phyloP scores from a whole-genome alignment of 2,797 vertebrate genomes.

The Zenarchopterus dispar region DNA sequence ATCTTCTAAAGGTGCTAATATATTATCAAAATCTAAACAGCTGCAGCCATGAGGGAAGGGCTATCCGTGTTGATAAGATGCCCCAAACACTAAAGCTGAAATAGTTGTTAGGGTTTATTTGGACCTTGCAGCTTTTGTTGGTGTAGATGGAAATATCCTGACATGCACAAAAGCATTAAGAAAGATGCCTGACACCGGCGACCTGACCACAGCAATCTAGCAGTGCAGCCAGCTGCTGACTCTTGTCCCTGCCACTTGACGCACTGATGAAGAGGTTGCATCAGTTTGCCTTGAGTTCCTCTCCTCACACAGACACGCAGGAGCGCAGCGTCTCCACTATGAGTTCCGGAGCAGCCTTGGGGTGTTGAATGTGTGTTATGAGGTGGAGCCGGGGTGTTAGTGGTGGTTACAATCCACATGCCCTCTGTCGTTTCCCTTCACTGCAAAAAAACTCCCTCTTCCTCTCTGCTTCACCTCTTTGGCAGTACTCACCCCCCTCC shows the following conservation, averaged over 20 bases:
- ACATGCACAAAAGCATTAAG: conserved; percentile 45
- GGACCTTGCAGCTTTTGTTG: conserved; percentile 22
- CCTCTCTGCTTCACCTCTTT: no score
- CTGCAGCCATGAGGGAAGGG: conserved; percentile 16
- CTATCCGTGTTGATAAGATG: conserved; percentile 16
- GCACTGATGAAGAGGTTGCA: conserved; percentile 44
- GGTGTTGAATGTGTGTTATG: conserved; percentile 66
- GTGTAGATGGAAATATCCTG: conserved; percentile 45
- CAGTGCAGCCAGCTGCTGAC: conserved; percentile 27
- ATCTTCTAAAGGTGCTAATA: no score
- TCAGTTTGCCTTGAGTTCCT: conserved; percentile 24
- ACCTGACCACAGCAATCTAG: conserved; percentile 15
- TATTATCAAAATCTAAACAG: conserved; percentile 12
- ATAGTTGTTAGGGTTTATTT: conserved; percentile 18
- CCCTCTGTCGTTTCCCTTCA: conserved; percentile 80
- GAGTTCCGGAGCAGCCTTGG: conserved; percentile 75
- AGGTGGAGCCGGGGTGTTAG: conserved; percentile 51
- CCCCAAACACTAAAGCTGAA: conserved; percentile 16
- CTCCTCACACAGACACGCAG: conserved; percentile 9
- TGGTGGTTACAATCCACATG: conserved; percentile 84
- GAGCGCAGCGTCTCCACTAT: conserved; percentile 37
- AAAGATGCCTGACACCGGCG: conserved; percentile 30
- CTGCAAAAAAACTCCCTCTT: conserved; percentile 44
- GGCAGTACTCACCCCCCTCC: conserved; percentile 61
- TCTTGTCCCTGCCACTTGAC: conserved; percentile 50